Evolutionary conservation across 2,888 invertebrate species (phyloP).

Genomic region (Amorpha juglandis): DNA sequence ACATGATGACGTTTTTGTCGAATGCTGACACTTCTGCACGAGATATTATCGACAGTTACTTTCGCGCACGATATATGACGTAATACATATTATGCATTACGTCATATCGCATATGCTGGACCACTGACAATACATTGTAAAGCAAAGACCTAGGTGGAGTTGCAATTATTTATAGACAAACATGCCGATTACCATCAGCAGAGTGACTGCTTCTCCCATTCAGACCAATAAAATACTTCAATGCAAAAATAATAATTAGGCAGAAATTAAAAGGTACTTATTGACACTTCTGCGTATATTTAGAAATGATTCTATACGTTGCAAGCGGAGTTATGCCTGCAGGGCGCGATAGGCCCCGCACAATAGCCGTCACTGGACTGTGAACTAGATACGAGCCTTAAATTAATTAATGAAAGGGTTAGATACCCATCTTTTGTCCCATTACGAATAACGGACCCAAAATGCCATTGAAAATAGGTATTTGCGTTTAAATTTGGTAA

Average conservation of each 20-base stretch:
- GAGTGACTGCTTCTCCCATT: too few relatives aligned
- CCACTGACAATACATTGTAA: too few relatives aligned
- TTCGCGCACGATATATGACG: too few relatives aligned
- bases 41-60: too few relatives aligned
- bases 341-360: slow-evolving; percentile 49
- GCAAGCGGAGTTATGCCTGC: slow-evolving; percentile 35
- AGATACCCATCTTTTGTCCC: slow-evolving; percentile 45
- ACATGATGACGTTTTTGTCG: too few relatives aligned
- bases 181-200: too few relatives aligned
- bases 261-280: not conserved
- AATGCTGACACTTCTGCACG: too few relatives aligned
- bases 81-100: too few relatives aligned
- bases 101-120: too few relatives aligned
- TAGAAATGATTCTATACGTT: slow-evolving; percentile 34
- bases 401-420: slow-evolving; percentile 58
- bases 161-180: too few relatives aligned
- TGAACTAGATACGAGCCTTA: slow-evolving; percentile 59
- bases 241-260: not conserved
- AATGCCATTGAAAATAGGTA: slow-evolving; percentile 38
- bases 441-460: slow-evolving; percentile 35
- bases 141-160: too few relatives aligned
- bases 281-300: slow-evolving; percentile 27
- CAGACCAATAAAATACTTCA: too few relatives aligned
- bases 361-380: slow-evolving; percentile 56
- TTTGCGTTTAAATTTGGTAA: slow-evolving; percentile 11